phyloP scores from a whole-genome alignment of 2,113 vertebrate species.

The Hippocampus comes region DNA sequence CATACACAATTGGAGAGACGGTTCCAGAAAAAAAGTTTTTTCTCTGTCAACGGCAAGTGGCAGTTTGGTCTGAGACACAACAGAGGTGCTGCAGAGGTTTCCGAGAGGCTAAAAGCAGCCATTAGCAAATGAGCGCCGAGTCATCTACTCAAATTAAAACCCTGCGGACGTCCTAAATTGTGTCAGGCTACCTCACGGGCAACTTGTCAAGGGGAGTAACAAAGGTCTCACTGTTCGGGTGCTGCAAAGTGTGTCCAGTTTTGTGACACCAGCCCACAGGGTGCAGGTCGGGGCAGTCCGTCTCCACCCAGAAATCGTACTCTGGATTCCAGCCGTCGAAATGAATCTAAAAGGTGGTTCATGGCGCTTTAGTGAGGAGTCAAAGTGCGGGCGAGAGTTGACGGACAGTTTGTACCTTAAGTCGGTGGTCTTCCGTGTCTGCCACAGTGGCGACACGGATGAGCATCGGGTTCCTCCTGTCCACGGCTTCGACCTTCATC shows the following conservation, averaged over 20 bases:
- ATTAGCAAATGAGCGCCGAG: no score
- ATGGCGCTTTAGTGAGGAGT: background rate
- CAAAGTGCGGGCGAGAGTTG: background rate
- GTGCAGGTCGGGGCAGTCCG: conserved; percentile 83
- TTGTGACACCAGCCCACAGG: conserved; percentile 88
- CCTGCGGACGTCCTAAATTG: no score
- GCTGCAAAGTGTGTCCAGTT: conserved; percentile 83
- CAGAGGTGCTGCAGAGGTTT: no score
- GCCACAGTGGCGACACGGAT: conserved; percentile 71
- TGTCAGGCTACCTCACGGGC: no score
- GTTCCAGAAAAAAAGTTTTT: conserved; percentile 6
- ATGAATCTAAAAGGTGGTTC: conserved; percentile 71
- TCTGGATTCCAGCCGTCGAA: conserved; percentile 85
- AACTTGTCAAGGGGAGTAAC: background rate
- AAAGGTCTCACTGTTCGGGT: conserved; percentile 74
- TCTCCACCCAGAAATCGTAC: conserved; percentile 86
- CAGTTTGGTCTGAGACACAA: no score
- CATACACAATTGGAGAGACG: background rate
- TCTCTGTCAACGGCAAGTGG: no score
- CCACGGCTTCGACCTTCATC: conserved; percentile 78
- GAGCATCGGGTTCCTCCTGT: conserved; percentile 77
- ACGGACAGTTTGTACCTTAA: background rate
- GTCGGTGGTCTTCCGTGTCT: conserved; percentile 71
- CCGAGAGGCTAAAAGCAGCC: no score
- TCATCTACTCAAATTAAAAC: no score